Conservation (phyloP, 2,888 invertebrate genomes). For the Idaea biselata region DNA sequence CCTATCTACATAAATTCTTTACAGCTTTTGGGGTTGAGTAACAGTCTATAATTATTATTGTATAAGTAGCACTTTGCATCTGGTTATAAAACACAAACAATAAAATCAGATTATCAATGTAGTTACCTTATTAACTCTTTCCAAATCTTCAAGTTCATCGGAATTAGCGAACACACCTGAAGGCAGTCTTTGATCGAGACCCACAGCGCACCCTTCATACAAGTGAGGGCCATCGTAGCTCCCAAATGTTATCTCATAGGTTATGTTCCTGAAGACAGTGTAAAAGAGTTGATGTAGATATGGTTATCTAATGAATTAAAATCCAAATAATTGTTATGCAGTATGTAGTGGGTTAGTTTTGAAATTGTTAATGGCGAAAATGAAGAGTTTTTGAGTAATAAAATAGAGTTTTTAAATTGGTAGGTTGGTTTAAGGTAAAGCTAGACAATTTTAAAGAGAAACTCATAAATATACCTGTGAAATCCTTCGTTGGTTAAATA, state of each 20-base stretch:
- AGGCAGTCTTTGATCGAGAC: conserved; percentile 57
- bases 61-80: no score
- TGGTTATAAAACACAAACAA: no score
- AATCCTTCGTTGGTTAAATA: conserved; percentile 57
- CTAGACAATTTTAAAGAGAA: background rate
- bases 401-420: background rate
- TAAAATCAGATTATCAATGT: conserved; percentile 6
- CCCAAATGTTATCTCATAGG: conserved; percentile 48
- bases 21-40: no score
- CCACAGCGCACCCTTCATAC: conserved; percentile 51
- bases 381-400: background rate
- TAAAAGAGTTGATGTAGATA: background rate
- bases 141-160: conserved; percentile 58
- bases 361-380: background rate
- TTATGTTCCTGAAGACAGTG: conserved; percentile 54
- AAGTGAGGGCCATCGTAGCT: conserved; percentile 31
- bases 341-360: background rate
- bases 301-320: background rate
- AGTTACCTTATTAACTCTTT: conserved; percentile 43
- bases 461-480: conserved; percentile 52
- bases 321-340: background rate
- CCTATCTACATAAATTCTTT: no score
- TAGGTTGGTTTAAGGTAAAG: background rate
- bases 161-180: conserved; percentile 59
- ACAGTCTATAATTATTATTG: no score